A percentile compares a stretch with the other conserved stretches of the same genome.
phyloP scores from a whole-genome alignment of 1,140 invertebrate genomes.

The Hydropsyche tenuis region DNA sequence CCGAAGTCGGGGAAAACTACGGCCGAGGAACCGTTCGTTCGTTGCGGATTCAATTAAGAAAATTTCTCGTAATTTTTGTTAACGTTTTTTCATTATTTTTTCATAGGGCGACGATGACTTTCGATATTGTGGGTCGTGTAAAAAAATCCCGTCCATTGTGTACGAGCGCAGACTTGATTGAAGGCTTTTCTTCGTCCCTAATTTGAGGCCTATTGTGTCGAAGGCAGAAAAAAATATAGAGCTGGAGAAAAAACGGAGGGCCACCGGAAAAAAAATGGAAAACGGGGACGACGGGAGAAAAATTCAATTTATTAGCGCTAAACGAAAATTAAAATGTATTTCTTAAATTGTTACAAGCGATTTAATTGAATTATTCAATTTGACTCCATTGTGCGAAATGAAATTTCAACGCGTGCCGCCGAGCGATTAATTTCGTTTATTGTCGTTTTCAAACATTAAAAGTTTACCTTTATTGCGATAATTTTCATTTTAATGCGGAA shows the following conservation, averaged over 20 bases:
- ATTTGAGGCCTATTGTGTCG: not conserved
- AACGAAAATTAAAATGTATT: constrained; percentile 10
- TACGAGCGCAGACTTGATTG: not conserved
- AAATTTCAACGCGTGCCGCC: not conserved
- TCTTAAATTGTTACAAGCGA: constrained; percentile 1
- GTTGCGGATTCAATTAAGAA: no score
- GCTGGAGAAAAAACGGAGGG: not conserved
- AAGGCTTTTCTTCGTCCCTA: constrained; percentile 1
- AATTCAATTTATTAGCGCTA: constrained; percentile 8
- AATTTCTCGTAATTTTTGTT: not conserved
- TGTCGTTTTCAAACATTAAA: not conserved
- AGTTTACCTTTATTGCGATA: not conserved
- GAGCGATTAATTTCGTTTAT: not conserved
- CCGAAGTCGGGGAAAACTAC: not conserved
- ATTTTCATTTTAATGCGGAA: no score
- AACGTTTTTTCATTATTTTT: not conserved
- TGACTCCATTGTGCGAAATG: constrained; percentile 3
- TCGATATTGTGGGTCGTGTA: not conserved
- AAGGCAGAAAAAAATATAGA: not conserved
- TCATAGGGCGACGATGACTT: not conserved
- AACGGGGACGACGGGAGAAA: not conserved
- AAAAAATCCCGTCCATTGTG: not conserved
- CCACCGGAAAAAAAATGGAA: not conserved
- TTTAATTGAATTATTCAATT: constrained; percentile 10
- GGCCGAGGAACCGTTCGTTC: no score